phyloP scores from a whole-genome alignment of 2,797 vertebrate species.

The Gambelia wislizenii region DNA sequence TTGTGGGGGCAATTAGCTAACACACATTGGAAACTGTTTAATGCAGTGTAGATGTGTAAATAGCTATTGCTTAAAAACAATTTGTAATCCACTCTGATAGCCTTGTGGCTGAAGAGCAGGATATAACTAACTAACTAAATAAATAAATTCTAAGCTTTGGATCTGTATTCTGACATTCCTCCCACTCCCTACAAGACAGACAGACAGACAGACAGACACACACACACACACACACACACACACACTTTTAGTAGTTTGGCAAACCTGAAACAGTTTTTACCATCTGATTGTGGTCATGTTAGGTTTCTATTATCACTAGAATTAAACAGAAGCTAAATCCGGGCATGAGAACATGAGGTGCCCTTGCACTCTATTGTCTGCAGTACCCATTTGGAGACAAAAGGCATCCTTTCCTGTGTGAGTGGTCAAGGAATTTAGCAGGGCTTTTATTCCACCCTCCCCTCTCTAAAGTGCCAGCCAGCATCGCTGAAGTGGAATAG shows the following conservation, averaged over 20 bases:
- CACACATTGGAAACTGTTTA: too few species aligned
- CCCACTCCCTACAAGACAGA: too few species aligned
- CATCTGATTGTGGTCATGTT: slow-evolving; percentile 35
- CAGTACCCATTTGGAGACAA: slow-evolving; percentile 36
- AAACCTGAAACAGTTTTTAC: slow-evolving; percentile 48
- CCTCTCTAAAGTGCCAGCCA: slow-evolving; percentile 20
- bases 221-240: too few species aligned
- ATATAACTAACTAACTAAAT: too few species aligned
- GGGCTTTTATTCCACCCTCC: slow-evolving; percentile 30
- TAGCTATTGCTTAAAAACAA: too few species aligned
- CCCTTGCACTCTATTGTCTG: slow-evolving; percentile 7
- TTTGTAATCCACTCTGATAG: too few species aligned
- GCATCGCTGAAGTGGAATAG: neutral
- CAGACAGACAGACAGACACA: too few species aligned
- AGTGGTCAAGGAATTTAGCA: slow-evolving; percentile 21
- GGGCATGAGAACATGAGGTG: slow-evolving; percentile 12
- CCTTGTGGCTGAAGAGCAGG: too few species aligned
- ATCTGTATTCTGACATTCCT: neutral
- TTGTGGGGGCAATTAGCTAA: too few species aligned
- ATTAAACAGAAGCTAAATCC: slow-evolving; percentile 19
- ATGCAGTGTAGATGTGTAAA: too few species aligned
- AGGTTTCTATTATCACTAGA: slow-evolving; percentile 14
- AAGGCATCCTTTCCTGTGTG: slow-evolving; percentile 15
- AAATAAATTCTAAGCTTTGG: neutral
- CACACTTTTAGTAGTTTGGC: slow-evolving; percentile 22